These are phyloP conservation scores for Fregetta grallaria DNA, from an alignment of 2,113 vertebrate genomes.

Conservation along the genomic window DNA sequence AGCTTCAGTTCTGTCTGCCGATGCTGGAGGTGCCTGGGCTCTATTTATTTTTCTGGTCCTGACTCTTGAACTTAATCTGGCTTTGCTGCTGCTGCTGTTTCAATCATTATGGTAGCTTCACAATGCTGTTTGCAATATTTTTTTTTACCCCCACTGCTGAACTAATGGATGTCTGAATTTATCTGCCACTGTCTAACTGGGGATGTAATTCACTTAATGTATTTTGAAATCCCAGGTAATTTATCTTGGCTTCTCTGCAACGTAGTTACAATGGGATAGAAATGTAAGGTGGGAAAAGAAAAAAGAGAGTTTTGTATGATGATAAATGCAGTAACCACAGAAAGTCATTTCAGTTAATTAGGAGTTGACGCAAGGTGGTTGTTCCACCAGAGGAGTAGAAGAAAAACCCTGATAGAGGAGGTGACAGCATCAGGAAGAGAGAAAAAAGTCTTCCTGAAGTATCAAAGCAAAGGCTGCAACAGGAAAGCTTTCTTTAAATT, in stretches of 20 bases:
- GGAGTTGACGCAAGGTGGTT: background rate
- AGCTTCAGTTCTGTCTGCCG: background rate
- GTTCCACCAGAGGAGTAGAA: background rate
- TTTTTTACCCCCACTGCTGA: background rate
- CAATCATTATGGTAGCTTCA: conserved; percentile 21
- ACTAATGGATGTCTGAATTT: conserved; percentile 71
- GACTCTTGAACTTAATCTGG: conserved; percentile 48
- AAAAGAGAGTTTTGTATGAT: background rate
- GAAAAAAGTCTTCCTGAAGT: background rate
- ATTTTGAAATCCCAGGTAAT: conserved; percentile 66
- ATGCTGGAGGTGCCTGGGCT: background rate
- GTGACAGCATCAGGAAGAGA: background rate
- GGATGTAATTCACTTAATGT: conserved; percentile 77
- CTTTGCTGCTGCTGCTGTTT: conserved; percentile 28
- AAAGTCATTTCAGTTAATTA: conserved; percentile 35
- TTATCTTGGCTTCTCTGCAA: conserved; percentile 55
- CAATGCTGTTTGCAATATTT: conserved; percentile 11
- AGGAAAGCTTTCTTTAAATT: conserved; percentile 36
- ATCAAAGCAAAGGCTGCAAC: conserved; percentile 19
- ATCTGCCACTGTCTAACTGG: conserved; percentile 65
- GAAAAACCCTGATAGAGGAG: background rate
- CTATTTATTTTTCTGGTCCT: conserved; percentile 36
- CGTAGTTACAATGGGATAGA: background rate
- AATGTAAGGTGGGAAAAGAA: conserved; percentile 19
- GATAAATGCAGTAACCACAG: conserved; percentile 30